phyloP scores from a whole-genome alignment of 2,888 invertebrate species.

The Lymantria monacha region DNA sequence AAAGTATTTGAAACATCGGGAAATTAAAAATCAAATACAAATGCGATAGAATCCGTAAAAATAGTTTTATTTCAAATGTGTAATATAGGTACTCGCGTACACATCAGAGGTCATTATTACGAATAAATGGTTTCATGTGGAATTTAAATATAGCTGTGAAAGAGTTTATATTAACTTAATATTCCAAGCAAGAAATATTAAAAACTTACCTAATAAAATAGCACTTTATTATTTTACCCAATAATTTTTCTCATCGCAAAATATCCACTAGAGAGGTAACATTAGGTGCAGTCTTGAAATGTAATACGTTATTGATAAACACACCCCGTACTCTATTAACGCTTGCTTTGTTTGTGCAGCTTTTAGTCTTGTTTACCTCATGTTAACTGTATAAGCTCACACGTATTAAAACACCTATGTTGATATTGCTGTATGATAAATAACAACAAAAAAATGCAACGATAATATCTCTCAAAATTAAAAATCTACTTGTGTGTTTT shows the following conservation, averaged over 20 bases:
- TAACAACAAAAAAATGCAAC: background rate
- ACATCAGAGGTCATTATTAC: no score
- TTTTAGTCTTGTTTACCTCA: conserved; percentile 26
- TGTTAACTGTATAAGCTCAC: conserved; percentile 7
- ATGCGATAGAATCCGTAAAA: no score
- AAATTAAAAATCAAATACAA: no score
- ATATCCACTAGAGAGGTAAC: background rate
- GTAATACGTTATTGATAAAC: conserved; percentile 32
- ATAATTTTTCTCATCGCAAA: background rate
- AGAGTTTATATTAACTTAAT: no score
- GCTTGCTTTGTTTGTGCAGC: conserved; percentile 17
- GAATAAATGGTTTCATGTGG: no score
- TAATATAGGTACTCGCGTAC: no score
- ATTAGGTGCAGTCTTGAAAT: conserved; percentile 19
- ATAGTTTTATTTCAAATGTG: no score
- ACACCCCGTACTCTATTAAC: conserved; percentile 21
- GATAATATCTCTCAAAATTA: background rate
- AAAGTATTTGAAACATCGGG: no score
- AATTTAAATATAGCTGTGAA: no score
- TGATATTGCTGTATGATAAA: background rate
- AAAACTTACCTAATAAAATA: no score
- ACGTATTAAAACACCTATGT: conserved; percentile 1
- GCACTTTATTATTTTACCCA: background rate
- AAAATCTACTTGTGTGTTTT: no score
- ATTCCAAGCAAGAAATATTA: no score